These are phyloP conservation scores for Haemorhous mexicanus DNA, from an alignment of 2,113 vertebrate genomes.

Conservation along the genomic window DNA sequence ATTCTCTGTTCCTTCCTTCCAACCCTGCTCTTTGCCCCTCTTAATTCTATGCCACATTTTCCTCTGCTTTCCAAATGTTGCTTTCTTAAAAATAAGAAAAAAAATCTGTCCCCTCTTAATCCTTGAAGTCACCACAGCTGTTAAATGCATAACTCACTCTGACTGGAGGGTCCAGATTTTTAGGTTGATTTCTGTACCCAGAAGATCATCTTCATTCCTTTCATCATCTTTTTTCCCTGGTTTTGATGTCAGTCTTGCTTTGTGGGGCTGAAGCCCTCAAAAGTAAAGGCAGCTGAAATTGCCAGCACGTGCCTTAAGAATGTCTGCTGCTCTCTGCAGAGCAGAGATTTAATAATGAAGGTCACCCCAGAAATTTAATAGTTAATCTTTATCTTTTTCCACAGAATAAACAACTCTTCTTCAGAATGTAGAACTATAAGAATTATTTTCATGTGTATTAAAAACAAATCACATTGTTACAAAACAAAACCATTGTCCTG, in stretches of 20 bases:
- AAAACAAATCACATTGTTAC: neutral
- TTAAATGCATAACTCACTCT: neutral
- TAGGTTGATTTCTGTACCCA: neutral
- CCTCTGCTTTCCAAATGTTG: neutral
- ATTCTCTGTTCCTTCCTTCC: neutral
- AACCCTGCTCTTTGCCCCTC: neutral
- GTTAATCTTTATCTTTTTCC: neutral
- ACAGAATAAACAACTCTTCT: neutral
- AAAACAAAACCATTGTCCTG: neutral
- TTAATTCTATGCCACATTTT: neutral
- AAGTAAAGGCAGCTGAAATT: neutral
- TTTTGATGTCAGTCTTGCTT: neutral
- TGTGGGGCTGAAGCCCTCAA: neutral
- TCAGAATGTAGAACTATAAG: neutral
- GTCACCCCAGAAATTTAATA: neutral
- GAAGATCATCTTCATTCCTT: neutral
- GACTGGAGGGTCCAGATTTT: neutral
- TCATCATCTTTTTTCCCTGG: neutral
- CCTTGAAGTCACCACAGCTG: neutral
- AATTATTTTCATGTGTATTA: neutral
- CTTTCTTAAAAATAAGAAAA: neutral
- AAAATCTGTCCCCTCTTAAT: neutral
- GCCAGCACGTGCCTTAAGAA: neutral
- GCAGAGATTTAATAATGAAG: neutral
- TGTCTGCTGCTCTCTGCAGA: neutral